These are phyloP conservation scores for Eristalis arbustorum DNA, from an alignment of 2,888 invertebrate species.

Conservation along the genomic window DNA sequence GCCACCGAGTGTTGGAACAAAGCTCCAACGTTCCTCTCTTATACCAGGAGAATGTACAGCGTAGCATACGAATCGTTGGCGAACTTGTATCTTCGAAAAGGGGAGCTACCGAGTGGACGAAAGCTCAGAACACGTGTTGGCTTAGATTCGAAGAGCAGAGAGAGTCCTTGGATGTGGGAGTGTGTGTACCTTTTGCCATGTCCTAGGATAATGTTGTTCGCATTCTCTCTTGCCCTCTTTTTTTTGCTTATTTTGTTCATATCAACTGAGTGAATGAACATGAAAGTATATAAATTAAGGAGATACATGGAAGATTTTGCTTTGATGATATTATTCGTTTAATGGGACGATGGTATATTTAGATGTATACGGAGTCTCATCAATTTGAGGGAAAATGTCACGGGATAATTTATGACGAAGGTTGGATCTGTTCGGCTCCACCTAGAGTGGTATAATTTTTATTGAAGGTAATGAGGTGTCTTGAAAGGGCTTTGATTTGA, in stretches of 20 bases:
- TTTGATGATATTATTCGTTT: conserved; percentile 21
- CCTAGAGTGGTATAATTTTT: background rate
- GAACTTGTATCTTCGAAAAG: conserved; percentile 20
- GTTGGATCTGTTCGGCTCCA: background rate
- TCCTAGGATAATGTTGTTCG: conserved; percentile 66
- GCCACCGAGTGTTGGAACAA: background rate
- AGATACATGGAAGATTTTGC: conserved; percentile 13
- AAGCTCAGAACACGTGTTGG: conserved; percentile 32
- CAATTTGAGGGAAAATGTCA: conserved; percentile 5
- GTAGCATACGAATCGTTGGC: conserved; percentile 14
- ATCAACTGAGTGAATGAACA: conserved; percentile 11
- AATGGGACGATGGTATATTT: background rate
- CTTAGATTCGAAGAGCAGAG: background rate
- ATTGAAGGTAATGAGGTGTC: background rate
- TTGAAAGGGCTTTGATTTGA: background rate
- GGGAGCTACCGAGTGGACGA: background rate
- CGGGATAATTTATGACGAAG: conserved; percentile 6
- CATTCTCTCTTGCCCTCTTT: background rate
- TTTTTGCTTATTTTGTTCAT: background rate
- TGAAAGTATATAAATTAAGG: conserved; percentile 10
- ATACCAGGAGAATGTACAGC: conserved; percentile 35
- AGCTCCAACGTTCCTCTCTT: conserved; percentile 35
- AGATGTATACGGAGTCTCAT: background rate
- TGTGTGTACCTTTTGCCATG: conserved; percentile 55
- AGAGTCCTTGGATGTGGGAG: background rate